These are phyloP conservation scores for Rosalia funebris DNA, from an alignment of 2,888 invertebrate species.

Conservation along the genomic window DNA sequence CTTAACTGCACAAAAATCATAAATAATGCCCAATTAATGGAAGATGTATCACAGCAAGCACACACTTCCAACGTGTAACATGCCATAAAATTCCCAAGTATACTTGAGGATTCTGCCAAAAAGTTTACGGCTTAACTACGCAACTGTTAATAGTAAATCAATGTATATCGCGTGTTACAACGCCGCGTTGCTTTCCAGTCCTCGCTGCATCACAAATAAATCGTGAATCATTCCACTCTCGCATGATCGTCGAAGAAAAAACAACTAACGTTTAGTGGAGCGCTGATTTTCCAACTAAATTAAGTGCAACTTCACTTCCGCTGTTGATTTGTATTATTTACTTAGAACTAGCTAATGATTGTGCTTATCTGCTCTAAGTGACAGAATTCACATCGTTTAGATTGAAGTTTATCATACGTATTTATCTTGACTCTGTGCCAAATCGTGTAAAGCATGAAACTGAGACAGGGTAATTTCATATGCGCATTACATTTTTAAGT, in stretches of 20 bases:
- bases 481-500: no score
- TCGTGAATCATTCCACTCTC: slow-evolving; percentile 1
- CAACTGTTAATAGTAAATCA: slow-evolving; percentile 20
- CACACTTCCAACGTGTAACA: slow-evolving; percentile 4
- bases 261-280: not conserved
- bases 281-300: slow-evolving; percentile 2
- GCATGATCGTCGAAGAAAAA: no score
- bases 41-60: not conserved
- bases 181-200: not conserved
- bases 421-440: slow-evolving; percentile 16
- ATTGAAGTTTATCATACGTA: slow-evolving; percentile 4
- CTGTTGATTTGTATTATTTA: not conserved
- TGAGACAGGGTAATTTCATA: no score
- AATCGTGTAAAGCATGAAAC: slow-evolving; percentile 6
- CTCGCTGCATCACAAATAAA: slow-evolving; percentile 6
- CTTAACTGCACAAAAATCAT: not conserved
- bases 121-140: slow-evolving; percentile 12
- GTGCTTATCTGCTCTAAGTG: slow-evolving; percentile 7
- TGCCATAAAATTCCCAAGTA: slow-evolving; percentile 16
- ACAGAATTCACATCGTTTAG: slow-evolving; percentile 8
- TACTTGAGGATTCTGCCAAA: slow-evolving; percentile 13
- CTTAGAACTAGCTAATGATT: slow-evolving; percentile 2
- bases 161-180: slow-evolving; percentile 5
- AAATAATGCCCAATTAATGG: slow-evolving; percentile 3
- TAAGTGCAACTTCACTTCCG: slow-evolving; percentile 15